phyloP scores from a whole-genome alignment of 2,797 vertebrate species.

The Acrossocheilus fasciatus region DNA sequence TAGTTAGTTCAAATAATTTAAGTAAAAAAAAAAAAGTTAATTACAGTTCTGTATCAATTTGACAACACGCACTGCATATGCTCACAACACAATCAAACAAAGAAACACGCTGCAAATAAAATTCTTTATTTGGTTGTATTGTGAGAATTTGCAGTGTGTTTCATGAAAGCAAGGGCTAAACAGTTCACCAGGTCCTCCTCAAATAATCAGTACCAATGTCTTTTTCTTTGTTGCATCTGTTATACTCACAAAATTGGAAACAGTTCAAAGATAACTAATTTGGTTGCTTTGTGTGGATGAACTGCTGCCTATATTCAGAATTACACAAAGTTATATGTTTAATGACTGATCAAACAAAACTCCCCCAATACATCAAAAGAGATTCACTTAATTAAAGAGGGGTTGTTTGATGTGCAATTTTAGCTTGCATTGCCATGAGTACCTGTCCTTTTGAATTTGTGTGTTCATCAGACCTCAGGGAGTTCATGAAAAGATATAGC shows the following conservation, averaged over 20 bases:
- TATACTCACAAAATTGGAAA: not conserved
- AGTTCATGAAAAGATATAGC: not conserved
- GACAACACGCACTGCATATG: too few relatives aligned
- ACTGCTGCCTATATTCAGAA: not conserved
- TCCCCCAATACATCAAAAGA: slow-evolving; percentile 2
- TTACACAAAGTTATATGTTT: not conserved
- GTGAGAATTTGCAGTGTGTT: too few relatives aligned
- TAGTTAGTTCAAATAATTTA: too few relatives aligned
- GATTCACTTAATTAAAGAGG: not conserved
- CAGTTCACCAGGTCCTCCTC: not conserved
- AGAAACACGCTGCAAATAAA: too few relatives aligned
- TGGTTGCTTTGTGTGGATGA: slow-evolving; percentile 8
- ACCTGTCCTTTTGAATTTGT: not conserved
- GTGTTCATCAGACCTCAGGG: not conserved
- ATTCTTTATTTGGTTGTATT: too few relatives aligned
- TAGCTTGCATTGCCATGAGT: not conserved
- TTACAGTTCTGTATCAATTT: too few relatives aligned
- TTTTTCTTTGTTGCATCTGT: not conserved
- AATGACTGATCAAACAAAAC: slow-evolving; percentile 22
- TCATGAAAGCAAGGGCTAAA: not conserved
- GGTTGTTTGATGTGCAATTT: slow-evolving; percentile 29
- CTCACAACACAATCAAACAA: too few relatives aligned
- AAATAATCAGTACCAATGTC: not conserved
- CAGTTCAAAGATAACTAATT: slow-evolving; percentile 4
- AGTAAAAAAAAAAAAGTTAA: too few relatives aligned